A percentile compares a stretch with the other conserved stretches of the same genome.
Conservation (phyloP, 2,888 invertebrate genomes). For the Hedychridium roseum region DNA sequence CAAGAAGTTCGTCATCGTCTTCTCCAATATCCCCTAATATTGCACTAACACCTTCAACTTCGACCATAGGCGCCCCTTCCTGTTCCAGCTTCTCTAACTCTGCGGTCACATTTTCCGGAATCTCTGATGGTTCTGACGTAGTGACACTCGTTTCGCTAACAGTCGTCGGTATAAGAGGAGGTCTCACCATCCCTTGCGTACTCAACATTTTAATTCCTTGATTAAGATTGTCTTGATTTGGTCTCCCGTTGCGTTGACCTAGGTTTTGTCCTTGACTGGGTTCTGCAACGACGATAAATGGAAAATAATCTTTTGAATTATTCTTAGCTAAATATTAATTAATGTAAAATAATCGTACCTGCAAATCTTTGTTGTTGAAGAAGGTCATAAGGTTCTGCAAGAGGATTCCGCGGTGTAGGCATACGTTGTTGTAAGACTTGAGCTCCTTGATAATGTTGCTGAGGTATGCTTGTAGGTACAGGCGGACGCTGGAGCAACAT, state of each 20-base stretch:
- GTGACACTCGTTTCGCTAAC: constrained; percentile 48
- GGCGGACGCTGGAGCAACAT: constrained; percentile 67
- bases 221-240: constrained; percentile 48
- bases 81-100: constrained; percentile 76
- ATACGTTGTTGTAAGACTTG: constrained; percentile 57
- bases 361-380: constrained; percentile 55
- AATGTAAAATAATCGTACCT: constrained; percentile 38
- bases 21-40: constrained; percentile 84
- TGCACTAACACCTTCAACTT: constrained; percentile 76
- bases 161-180: constrained; percentile 50
- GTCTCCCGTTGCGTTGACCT: constrained; percentile 53
- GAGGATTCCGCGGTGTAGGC: constrained; percentile 49
- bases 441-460: constrained; percentile 55
- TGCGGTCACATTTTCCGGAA: constrained; percentile 74
- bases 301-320: not conserved
- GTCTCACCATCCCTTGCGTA: constrained; percentile 47
- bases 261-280: constrained; percentile 49
- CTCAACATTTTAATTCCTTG: constrained; percentile 53
- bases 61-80: constrained; percentile 70
- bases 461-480: constrained; percentile 46
- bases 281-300: constrained; percentile 35
- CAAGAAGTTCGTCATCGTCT: constrained; percentile 85
- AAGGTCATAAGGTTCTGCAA: constrained; percentile 56
- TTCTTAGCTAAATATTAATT: not conserved
- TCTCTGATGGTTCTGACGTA: constrained; percentile 66